Base-by-base conservation (phyloP, 2,888 invertebrate species). In the Athetis lepigone region DNA sequence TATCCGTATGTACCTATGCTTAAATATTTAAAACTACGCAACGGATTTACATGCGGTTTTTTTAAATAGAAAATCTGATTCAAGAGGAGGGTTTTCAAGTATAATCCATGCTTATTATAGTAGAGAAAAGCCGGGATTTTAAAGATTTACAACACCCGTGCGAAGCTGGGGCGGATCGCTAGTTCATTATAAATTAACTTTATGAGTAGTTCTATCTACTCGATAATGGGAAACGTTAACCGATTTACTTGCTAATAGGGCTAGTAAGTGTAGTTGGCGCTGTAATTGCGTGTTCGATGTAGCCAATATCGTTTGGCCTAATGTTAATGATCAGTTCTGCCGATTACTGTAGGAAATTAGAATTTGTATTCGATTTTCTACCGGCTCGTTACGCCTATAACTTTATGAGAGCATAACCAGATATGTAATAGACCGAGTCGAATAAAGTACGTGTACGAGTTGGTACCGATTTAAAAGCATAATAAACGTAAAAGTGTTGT, bases 281-380 rank as follows among this genome's bases (percentile, higher is more conserved):
- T 25, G 11, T 16, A 16, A 18, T 29, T 40, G n/a, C 27, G 60
- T 27, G 16, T 29, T 43, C 23, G 18, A 16, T n/a, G 13, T 9
- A 2, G 13, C 2, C 18, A 45, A 29, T 55, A 55, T 55, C 13
- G 21, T 55, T 39, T 40, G 19, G 11, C 40, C 18, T 40, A 19
- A 39, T 27, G 8, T 13, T 42, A 58, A 36, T 5, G 1, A 13
- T 59, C 1, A 18, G 23, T n/a, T n/a, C n/a, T 13, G 4, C 4
- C 21, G 18, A 45, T 27, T 23, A 16, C 11, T 16, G 33, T 13
- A 33, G 11, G 7, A 7, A 1, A 1, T 13, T 21, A 9, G 16
- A 39, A 2, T 18, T 16, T 9, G 2, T 23, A n/a, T 40, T 21
- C 2, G 1, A 21, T 21, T 27, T 33, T 21, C 16, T 4, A 29